Percentiles rank a stretch among this genome's conserved stretches.
Evolutionary conservation across 2,113 vertebrate species (phyloP).

Genomic region (Oceanites oceanicus): DNA sequence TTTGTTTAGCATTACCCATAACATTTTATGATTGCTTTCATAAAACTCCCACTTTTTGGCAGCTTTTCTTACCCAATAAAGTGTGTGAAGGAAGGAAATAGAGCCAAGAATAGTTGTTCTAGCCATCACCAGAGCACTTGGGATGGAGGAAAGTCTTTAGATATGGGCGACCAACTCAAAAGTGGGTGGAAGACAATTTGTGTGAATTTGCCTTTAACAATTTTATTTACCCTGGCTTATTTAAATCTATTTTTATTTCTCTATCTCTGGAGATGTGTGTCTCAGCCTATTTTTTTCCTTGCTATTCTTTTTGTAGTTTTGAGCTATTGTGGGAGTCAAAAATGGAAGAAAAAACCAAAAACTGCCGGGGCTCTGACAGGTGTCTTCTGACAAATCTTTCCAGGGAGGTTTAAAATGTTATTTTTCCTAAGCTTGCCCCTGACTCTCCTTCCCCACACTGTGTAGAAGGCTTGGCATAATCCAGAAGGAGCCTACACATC

Average conservation of each 20-base stretch:
- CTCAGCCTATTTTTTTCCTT: not conserved
- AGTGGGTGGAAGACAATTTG: constrained; percentile 10
- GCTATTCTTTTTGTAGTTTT: not conserved
- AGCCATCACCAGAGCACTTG: not conserved
- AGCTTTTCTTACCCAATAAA: constrained; percentile 36
- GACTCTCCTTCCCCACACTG: not conserved
- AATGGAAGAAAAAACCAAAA: not conserved
- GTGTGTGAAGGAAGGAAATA: not conserved
- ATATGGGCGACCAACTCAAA: not conserved
- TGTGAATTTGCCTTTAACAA: not conserved
- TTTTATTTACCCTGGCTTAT: constrained; percentile 19
- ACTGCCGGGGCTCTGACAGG: not conserved
- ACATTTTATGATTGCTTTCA: constrained; percentile 52
- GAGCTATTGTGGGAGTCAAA: not conserved
- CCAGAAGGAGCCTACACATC: not conserved
- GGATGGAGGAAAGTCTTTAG: not conserved
- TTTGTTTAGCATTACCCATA: constrained; percentile 56
- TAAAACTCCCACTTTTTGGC: constrained; percentile 55
- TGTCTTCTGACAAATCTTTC: constrained; percentile 14
- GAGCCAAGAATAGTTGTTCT: constrained; percentile 11
- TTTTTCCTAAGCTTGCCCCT: not conserved
- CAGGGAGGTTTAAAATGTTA: not conserved
- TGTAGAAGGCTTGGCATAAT: not conserved
- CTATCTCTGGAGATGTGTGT: not conserved
- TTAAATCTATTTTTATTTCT: constrained; percentile 23